These are phyloP conservation scores for Ophthalmolycus amberensis DNA, from an alignment of 2,113 vertebrate species.

Conservation along the genomic window DNA sequence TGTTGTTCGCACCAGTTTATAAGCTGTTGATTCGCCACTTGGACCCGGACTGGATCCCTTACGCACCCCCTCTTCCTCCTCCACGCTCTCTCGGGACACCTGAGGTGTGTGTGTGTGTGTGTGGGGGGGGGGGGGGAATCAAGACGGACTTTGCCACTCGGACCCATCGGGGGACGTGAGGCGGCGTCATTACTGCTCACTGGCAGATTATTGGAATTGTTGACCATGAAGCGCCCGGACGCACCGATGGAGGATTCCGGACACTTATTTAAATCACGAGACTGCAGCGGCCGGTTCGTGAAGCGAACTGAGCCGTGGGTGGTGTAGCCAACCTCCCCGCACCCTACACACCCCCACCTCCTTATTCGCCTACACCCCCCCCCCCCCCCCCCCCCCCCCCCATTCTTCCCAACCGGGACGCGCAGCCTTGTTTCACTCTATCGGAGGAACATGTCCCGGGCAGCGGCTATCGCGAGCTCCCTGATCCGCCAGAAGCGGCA, in stretches of 20 bases:
- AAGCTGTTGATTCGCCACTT: constrained; percentile 72
- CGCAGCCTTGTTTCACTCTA: constrained; percentile 63
- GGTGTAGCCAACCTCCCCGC: constrained; percentile 58
- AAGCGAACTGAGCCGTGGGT: constrained; percentile 75
- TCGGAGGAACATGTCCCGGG: constrained; percentile 88
- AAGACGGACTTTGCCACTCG: constrained; percentile 38
- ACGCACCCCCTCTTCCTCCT: not conserved
- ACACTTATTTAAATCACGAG: constrained; percentile 49
- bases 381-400: no score
- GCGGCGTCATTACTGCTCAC: constrained; percentile 44
- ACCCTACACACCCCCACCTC: constrained; percentile 25
- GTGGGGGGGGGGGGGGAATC: not conserved
- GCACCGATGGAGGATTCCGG: constrained; percentile 72
- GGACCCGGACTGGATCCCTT: constrained; percentile 45
- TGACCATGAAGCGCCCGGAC: constrained; percentile 60
- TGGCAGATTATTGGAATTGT: constrained; percentile 52
- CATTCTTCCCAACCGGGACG: constrained; percentile 45
- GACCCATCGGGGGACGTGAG: constrained; percentile 51
- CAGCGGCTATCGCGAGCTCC: constrained; percentile 98
- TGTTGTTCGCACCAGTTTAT: constrained; percentile 23
- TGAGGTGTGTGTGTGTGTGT: not conserved
- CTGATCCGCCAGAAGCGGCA: constrained; percentile 98
- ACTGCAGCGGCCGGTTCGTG: constrained; percentile 68
- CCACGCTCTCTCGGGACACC: constrained; percentile 58
- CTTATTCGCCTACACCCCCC: constrained; percentile 31